phyloP scores from a whole-genome alignment of 2,797 vertebrate species.

The Betta splendens region DNA sequence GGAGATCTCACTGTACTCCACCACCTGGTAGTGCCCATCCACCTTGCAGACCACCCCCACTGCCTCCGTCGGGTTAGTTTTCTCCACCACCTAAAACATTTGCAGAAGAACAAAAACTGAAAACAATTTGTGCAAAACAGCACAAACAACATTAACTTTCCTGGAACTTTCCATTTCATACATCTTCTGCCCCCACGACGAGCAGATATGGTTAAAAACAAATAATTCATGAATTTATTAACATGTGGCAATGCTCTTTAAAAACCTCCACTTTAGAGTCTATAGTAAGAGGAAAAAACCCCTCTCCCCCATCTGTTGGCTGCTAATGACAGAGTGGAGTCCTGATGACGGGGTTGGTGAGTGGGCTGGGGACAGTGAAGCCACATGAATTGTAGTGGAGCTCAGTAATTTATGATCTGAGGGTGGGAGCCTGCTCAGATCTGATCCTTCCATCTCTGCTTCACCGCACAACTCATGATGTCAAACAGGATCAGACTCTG shows the following conservation, averaged over 20 bases:
- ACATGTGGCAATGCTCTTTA: not conserved
- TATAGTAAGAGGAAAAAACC: conserved; percentile 45
- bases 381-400: conserved; percentile 71
- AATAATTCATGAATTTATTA: not conserved
- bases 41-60: conserved; percentile 96
- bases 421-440: conserved; percentile 69
- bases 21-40: conserved; percentile 92
- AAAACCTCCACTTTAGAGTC: conserved; percentile 33
- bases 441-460: conserved; percentile 48
- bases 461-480: conserved; percentile 55
- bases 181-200: no score
- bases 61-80: conserved; percentile 94
- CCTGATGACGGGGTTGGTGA: conserved; percentile 71
- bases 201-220: no score
- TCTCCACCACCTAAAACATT: conserved; percentile 92
- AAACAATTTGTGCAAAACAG: no score
- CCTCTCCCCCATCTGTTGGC: conserved; percentile 66
- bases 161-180: no score
- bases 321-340: conserved; percentile 77
- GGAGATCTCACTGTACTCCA: conserved; percentile 98
- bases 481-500: conserved; percentile 54
- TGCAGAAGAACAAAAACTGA: not conserved
- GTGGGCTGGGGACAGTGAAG: conserved; percentile 53
- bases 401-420: conserved; percentile 69
- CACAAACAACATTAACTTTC: no score